These are phyloP conservation scores for Anagrus nilaparvatae DNA, from an alignment of 1,140 invertebrate species.

Conservation along the genomic window DNA sequence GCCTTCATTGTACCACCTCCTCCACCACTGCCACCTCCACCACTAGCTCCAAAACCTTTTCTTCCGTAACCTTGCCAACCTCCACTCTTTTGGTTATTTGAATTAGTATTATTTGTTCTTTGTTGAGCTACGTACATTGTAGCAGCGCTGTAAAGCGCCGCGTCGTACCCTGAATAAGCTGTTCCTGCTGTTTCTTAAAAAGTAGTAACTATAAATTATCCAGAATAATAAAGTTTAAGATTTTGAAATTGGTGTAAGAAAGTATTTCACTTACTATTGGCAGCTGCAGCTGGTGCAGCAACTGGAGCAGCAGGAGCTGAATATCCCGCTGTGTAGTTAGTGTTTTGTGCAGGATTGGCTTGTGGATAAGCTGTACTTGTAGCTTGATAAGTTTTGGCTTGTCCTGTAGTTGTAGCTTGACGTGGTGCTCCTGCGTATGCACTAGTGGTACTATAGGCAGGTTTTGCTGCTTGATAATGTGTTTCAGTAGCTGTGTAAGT, in stretches of 20 bases:
- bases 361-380: slow-evolving; percentile 39
- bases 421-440: slow-evolving; percentile 52
- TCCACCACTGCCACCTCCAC: slow-evolving; percentile 45
- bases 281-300: slow-evolving; percentile 41
- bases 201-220: too few species aligned
- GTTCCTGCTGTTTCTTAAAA: slow-evolving; percentile 42
- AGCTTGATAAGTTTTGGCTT: slow-evolving; percentile 43
- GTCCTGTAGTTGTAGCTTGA: slow-evolving; percentile 47
- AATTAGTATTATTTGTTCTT: slow-evolving; percentile 50
- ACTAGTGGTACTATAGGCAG: slow-evolving; percentile 54
- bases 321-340: slow-evolving; percentile 40
- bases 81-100: slow-evolving; percentile 45
- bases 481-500: slow-evolving; percentile 61
- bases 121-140: slow-evolving; percentile 87
- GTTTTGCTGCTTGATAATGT: slow-evolving; percentile 47
- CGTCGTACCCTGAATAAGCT: slow-evolving; percentile 75
- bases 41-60: slow-evolving; percentile 50
- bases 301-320: slow-evolving; percentile 49
- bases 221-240: too few species aligned
- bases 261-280: slow-evolving; percentile 41
- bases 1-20: slow-evolving; percentile 47
- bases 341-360: slow-evolving; percentile 37
- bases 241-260: too few species aligned
- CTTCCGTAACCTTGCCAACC: slow-evolving; percentile 62
- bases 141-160: slow-evolving; percentile 85